Evolutionary conservation across 2,113 vertebrate species (phyloP).

Genomic region (Heterocephalus glaber): DNA sequence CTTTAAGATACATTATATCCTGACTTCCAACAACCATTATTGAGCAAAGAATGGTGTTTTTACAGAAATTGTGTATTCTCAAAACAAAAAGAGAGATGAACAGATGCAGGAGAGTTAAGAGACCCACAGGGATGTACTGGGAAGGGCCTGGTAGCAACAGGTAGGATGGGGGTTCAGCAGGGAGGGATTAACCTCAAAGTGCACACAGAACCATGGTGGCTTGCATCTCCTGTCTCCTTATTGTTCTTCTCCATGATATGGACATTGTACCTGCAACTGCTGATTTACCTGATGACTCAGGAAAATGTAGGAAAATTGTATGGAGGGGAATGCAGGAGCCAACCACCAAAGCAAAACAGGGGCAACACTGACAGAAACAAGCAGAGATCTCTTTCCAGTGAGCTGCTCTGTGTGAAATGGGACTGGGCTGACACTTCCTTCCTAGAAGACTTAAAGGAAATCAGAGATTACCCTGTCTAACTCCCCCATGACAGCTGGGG

Average conservation of each 20-base stretch:
- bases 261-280: neutral
- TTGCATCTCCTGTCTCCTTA: neutral
- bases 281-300: neutral
- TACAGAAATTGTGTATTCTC: neutral
- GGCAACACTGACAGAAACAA: neutral
- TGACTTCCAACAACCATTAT: neutral
- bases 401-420: neutral
- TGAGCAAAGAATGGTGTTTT: neutral
- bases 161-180: too few relatives aligned
- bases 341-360: neutral
- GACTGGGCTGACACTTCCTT: neutral
- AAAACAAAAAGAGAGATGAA: neutral
- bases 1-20: neutral
- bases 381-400: neutral
- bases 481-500: neutral
- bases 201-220: neutral
- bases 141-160: accelerated
- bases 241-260: neutral
- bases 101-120: neutral
- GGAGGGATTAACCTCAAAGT: neutral
- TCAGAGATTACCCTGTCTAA: neutral
- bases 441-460: neutral
- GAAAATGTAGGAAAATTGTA: neutral
- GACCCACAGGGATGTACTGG: neutral
- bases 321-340: neutral